A percentile compares a stretch with the other conserved stretches of the same genome.
Evolutionary conservation across 2,113 vertebrate genomes (phyloP).

Genomic region (Telmatochromis sp.): DNA sequence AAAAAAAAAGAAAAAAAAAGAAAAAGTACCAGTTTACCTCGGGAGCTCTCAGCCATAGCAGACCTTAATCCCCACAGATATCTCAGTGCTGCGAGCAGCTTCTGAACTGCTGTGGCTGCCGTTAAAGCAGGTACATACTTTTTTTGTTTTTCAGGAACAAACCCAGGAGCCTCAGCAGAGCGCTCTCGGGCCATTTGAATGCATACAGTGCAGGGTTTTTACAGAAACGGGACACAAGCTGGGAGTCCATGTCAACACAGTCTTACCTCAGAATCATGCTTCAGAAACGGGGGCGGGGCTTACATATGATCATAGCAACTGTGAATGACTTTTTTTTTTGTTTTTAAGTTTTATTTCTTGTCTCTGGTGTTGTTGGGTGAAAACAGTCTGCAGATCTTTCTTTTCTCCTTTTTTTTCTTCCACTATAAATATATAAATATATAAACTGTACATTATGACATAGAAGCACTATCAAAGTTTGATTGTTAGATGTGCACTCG

Average conservation of each 20-base stretch:
- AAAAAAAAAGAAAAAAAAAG: background rate
- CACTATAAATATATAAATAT: constrained; percentile 69
- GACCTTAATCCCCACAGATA: constrained; percentile 37
- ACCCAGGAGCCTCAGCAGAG: constrained; percentile 35
- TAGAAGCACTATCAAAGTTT: constrained; percentile 76
- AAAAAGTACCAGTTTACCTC: constrained; percentile 63
- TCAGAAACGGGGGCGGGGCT: constrained; percentile 12
- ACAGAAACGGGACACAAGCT: constrained; percentile 18
- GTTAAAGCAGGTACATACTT: constrained; percentile 37
- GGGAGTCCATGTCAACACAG: constrained; percentile 51
- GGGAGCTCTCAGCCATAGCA: constrained; percentile 65
- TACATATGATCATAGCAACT: constrained; percentile 24
- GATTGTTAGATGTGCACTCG: constrained; percentile 75
- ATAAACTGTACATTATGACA: constrained; percentile 72
- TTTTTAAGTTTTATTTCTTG: constrained; percentile 15
- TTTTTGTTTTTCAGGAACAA: constrained; percentile 38
- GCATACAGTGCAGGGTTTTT: constrained; percentile 43
- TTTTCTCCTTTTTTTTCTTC: constrained; percentile 18
- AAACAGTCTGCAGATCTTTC: constrained; percentile 12
- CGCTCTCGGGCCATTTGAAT: constrained; percentile 13
- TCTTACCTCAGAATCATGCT: constrained; percentile 60
- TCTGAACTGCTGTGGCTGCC: constrained; percentile 33
- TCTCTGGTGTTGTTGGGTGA: constrained; percentile 62
- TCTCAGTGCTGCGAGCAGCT: constrained; percentile 27
- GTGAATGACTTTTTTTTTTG: constrained; percentile 19